Percentiles rank a stretch among this genome's conserved stretches.
Conservation (phyloP, 2,888 invertebrate genomes). For the Biston stratarius region DNA sequence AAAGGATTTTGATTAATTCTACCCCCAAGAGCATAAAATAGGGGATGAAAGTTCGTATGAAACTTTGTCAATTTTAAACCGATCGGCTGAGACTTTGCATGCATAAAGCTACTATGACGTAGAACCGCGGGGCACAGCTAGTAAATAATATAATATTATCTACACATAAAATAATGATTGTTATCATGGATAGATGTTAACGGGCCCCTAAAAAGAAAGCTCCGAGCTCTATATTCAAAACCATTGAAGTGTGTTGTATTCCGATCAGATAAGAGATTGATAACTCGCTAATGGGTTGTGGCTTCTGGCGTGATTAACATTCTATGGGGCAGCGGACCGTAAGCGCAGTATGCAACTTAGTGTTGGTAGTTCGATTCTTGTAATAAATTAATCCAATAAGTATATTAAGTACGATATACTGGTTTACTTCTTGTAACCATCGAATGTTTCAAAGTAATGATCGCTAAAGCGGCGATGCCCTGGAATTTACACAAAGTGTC, state of each 20-base stretch:
- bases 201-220: slow-evolving; percentile 28
- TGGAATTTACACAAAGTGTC: too few relatives aligned
- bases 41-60: too few relatives aligned
- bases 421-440: not conserved
- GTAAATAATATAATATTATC: too few relatives aligned
- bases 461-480: too few relatives aligned
- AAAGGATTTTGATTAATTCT: too few relatives aligned
- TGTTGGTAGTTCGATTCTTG: not conserved
- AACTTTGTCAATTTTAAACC: too few relatives aligned
- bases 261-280: slow-evolving; percentile 40
- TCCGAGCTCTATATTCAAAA: slow-evolving; percentile 24
- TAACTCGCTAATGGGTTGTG: slow-evolving; percentile 45
- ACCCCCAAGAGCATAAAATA: too few relatives aligned
- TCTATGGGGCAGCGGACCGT: slow-evolving; percentile 30
- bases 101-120: too few relatives aligned
- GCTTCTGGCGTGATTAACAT: slow-evolving; percentile 43
- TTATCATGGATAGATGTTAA: too few relatives aligned
- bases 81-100: too few relatives aligned
- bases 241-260: slow-evolving; percentile 33
- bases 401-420: slow-evolving; percentile 2
- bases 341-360: slow-evolving; percentile 3
- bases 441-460: not conserved
- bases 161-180: too few relatives aligned
- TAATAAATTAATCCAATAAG: slow-evolving; percentile 3
- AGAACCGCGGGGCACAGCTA: too few relatives aligned